These are phyloP conservation scores for Netelia virgata DNA, from an alignment of 2,888 invertebrate genomes.

Conservation along the genomic window DNA sequence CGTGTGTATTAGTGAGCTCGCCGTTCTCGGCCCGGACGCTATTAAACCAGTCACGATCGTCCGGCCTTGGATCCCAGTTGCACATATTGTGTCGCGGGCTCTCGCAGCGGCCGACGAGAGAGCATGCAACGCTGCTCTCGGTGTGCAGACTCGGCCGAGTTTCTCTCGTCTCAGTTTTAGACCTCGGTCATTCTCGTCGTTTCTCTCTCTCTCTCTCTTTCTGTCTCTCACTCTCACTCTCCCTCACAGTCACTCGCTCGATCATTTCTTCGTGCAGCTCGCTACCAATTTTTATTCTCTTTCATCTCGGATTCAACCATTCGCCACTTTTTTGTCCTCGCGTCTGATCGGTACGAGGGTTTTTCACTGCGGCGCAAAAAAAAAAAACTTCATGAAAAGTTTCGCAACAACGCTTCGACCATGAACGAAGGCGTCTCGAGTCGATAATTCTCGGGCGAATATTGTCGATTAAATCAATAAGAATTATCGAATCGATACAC, in stretches of 20 bases:
- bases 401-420: too few species aligned
- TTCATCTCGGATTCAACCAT: constrained; percentile 54
- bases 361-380: constrained; percentile 24
- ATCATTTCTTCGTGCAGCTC: constrained; percentile 46
- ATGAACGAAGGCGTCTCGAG: too few species aligned
- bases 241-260: too few species aligned
- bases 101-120: constrained; percentile 51
- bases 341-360: constrained; percentile 26
- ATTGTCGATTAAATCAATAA: too few species aligned
- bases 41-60: constrained; percentile 83
- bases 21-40: constrained; percentile 76
- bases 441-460: too few species aligned
- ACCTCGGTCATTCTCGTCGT: constrained; percentile 52
- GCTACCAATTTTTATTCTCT: constrained; percentile 32
- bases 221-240: too few species aligned
- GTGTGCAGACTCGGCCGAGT: constrained; percentile 63
- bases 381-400: too few species aligned
- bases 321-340: constrained; percentile 53
- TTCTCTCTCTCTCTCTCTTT: constrained; percentile 36
- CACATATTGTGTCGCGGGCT: constrained; percentile 77
- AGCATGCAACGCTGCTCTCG: constrained; percentile 30
- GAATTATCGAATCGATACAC: too few species aligned
- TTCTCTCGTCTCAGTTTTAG: constrained; percentile 65
- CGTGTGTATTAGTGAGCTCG: constrained; percentile 30
- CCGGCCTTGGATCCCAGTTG: constrained; percentile 82